A percentile compares a stretch with the other conserved stretches of the same genome.
These are phyloP conservation scores for Synergus itoensis DNA, from an alignment of 2,888 invertebrate species.

Conservation along the genomic window DNA sequence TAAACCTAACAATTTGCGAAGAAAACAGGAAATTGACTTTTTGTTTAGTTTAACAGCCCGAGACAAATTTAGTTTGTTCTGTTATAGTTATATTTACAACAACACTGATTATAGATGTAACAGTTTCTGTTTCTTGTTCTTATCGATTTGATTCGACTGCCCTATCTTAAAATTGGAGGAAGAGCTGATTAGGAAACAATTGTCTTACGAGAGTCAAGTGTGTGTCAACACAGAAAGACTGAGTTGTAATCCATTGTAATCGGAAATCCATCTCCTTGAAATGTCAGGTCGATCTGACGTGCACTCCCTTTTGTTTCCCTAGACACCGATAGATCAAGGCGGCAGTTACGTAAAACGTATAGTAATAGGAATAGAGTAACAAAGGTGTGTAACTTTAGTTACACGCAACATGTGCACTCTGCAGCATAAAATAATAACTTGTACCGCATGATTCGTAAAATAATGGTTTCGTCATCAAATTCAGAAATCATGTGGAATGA, in stretches of 20 bases:
- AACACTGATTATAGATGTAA: too few relatives aligned
- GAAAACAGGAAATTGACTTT: constrained; percentile 5
- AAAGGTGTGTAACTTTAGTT: constrained; percentile 50
- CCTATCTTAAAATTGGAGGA: constrained; percentile 49
- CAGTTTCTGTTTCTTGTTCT: too few relatives aligned
- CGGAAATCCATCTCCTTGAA: constrained; percentile 67
- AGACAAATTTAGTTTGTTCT: not conserved
- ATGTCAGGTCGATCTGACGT: constrained; percentile 64
- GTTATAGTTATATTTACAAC: too few relatives aligned
- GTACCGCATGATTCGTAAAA: not conserved
- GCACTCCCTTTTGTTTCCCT: constrained; percentile 62
- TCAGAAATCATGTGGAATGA: not conserved
- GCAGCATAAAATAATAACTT: constrained; percentile 45
- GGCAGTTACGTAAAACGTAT: constrained; percentile 52
- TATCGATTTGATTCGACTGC: constrained; percentile 48
- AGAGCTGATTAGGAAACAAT: constrained; percentile 39
- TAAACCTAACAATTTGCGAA: not conserved
- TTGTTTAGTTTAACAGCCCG: not conserved
- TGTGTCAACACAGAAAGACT: constrained; percentile 6
- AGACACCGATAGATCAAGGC: constrained; percentile 56
- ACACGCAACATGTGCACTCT: constrained; percentile 43
- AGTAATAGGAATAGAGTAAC: constrained; percentile 41
- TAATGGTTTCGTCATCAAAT: not conserved
- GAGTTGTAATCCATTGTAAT: constrained; percentile 36
- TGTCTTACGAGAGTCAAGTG: not conserved